Evolutionary conservation across 1,140 invertebrate genomes (phyloP), one percentile per base, ranked within the genome.

Genomic region (Thalassaphorura encarpata): DNA sequence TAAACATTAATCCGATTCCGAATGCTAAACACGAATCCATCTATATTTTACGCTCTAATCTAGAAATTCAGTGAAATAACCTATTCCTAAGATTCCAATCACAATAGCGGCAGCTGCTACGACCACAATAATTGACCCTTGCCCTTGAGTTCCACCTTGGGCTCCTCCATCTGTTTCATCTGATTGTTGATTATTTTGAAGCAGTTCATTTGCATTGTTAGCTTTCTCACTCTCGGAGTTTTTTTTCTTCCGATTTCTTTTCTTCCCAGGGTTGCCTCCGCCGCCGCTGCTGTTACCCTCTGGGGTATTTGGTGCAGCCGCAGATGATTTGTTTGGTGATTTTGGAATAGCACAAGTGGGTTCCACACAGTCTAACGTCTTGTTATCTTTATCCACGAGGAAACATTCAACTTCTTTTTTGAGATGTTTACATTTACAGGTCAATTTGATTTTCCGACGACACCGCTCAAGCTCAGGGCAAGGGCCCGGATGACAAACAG

Each of bases 361-460:
- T 16, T 54, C 41, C 5, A 39, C 13, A 40, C 63, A 65, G 4
- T 62, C 60, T 0, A 65, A 27, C 13, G 50, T 36, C 53, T 62
- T 65, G 0, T 41, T 53, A 3, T 61, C 56, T 11, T 18, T 13
- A n/a, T 36, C 56, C n/a, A 62, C 49, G 1, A 60, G 31, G 36
- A 58, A 66, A 67, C 91, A 95, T 0, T 78, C 70, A 51, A 84
- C 75, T 52, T 91, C 86, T 67, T 80, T 83, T 67, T 84, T 89
- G 3, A 85, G 74, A 55, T 86, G 78, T 54, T 83, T 81, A 66
- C 91, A 96, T 42, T 75, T 71, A 66, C 91, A 95, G 41, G 77
- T 76, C 0, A 90, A 67, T 68, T 84, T 84, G 0, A 90, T 80
- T 68, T 85, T 89, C 60, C 87, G 87, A 33, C 78, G 79, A 68